Evolutionary conservation across 2,888 invertebrate species (phyloP).

Genomic region (Cistogaster globosa): DNA sequence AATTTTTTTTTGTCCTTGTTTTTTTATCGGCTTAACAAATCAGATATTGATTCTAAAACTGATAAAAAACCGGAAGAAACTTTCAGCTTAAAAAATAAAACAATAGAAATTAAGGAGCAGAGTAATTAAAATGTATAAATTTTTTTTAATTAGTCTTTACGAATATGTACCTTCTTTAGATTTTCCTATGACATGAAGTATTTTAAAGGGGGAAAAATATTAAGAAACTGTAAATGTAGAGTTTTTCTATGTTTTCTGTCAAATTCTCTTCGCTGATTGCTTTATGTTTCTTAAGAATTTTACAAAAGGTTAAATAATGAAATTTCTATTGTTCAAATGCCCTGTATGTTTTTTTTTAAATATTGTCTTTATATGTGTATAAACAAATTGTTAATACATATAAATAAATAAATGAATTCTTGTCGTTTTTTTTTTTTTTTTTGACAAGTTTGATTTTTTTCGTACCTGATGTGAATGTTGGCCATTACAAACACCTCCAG

Average conservation of each 20-base stretch:
- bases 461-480: slow-evolving; percentile 84
- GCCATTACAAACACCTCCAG: slow-evolving; percentile 85
- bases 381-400: not conserved
- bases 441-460: slow-evolving; percentile 38
- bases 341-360: slow-evolving; percentile 1
- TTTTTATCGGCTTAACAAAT: too few species aligned
- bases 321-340: not conserved
- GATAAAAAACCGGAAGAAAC: too few species aligned
- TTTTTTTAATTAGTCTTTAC: too few species aligned
- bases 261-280: slow-evolving; percentile 56
- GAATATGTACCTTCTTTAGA: too few species aligned
- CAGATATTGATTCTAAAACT: too few species aligned
- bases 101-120: too few species aligned
- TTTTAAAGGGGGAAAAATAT: too few species aligned
- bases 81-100: too few species aligned
- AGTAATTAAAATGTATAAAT: too few species aligned
- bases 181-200: too few species aligned
- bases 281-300: slow-evolving; percentile 49
- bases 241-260: slow-evolving; percentile 23
- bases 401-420: not conserved
- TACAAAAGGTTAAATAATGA: slow-evolving; percentile 36
- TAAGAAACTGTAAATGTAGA: not conserved
- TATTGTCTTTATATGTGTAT: not conserved
- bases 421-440: slow-evolving; percentile 15
- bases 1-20: too few species aligned